These are phyloP conservation scores for Cydia pomonella DNA, from an alignment of 1,140 invertebrate species.

Conservation along the genomic window DNA sequence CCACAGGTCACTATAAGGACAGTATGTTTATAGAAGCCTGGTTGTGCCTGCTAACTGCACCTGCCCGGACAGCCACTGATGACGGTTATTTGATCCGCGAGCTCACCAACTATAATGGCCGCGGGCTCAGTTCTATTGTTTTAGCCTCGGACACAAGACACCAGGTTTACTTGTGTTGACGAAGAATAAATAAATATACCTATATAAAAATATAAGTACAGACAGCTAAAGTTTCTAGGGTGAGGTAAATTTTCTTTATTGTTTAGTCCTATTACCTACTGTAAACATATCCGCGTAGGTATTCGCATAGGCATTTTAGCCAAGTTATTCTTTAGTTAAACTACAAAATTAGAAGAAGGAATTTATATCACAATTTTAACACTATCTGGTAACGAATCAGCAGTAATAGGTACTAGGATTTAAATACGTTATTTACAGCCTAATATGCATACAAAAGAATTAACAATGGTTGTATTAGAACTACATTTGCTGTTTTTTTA, in stretches of 20 bases:
- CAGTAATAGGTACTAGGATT: constrained; percentile 23
- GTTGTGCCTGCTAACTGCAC: not conserved
- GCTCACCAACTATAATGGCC: constrained; percentile 22
- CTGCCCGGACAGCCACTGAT: constrained; percentile 34
- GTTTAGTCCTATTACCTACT: no score
- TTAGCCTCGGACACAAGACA: not conserved
- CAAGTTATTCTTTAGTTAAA: no score
- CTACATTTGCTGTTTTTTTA: not conserved
- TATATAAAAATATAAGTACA: not conserved
- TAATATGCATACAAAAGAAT: constrained; percentile 31
- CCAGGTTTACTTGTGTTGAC: not conserved
- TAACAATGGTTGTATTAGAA: constrained; percentile 18
- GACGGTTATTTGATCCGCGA: constrained; percentile 42
- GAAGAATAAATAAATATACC: not conserved
- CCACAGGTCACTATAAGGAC: not conserved
- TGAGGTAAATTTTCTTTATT: no score
- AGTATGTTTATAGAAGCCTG: constrained; percentile 8
- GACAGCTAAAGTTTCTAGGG: no score
- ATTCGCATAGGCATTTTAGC: no score
- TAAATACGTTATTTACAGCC: constrained; percentile 12
- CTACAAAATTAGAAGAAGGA: not conserved
- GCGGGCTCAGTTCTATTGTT: constrained; percentile 3
- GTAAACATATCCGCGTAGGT: no score
- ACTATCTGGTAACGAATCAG: constrained; percentile 7
- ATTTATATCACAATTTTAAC: not conserved